phyloP scores from a whole-genome alignment of 2,113 vertebrate genomes.

The Ammodramus savannarum region DNA sequence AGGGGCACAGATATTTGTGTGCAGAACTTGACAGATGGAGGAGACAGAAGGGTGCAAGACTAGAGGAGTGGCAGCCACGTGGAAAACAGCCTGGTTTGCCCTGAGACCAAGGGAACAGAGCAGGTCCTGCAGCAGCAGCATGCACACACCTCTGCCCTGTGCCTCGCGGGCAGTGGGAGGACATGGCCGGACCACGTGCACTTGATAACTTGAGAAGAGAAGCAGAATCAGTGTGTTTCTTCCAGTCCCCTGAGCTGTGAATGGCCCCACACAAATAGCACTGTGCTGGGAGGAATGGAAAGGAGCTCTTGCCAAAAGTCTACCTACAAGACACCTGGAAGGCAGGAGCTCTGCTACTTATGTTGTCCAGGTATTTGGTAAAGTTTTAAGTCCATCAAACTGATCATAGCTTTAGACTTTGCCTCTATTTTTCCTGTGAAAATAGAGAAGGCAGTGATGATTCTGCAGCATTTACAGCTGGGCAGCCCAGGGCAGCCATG shows the following conservation, averaged over 20 bases:
- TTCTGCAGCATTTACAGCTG: background rate
- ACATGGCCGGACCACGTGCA: background rate
- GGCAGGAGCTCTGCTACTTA: background rate
- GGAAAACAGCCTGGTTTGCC: background rate
- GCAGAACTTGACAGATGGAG: background rate
- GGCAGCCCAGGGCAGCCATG: background rate
- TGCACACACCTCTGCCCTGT: background rate
- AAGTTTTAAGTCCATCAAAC: background rate
- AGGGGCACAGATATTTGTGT: background rate
- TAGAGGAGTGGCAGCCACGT: background rate
- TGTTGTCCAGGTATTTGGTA: background rate
- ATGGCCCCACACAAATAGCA: background rate
- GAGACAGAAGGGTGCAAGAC: background rate
- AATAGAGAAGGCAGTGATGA: background rate
- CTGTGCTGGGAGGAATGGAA: accelerated
- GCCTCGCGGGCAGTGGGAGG: background rate
- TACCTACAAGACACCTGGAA: background rate
- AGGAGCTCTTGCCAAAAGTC: background rate
- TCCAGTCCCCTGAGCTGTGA: background rate
- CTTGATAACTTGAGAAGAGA: background rate
- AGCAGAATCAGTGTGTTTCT: background rate
- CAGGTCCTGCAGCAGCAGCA: background rate
- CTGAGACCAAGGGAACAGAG: background rate
- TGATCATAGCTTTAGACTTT: background rate
- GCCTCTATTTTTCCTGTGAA: background rate